These are phyloP conservation scores for Salticus scenicus DNA, from an alignment of 2,888 invertebrate genomes.

Conservation along the genomic window DNA sequence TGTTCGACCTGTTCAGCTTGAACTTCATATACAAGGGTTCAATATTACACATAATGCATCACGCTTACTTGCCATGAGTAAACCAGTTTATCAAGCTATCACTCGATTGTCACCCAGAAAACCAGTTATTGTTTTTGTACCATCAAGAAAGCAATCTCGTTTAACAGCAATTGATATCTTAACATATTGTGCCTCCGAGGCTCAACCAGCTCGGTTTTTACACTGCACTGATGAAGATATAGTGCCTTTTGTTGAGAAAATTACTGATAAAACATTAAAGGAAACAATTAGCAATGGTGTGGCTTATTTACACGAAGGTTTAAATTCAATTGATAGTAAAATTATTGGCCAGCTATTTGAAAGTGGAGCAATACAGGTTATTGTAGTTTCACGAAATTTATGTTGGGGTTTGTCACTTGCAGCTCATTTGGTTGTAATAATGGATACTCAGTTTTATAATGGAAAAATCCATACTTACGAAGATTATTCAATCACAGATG, in stretches of 20 bases:
- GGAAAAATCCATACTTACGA: conserved; percentile 88
- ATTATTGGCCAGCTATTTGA: conserved; percentile 95
- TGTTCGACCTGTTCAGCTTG: conserved; percentile 94
- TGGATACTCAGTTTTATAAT: conserved; percentile 95
- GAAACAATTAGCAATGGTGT: conserved; percentile 96
- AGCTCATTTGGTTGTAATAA: conserved; percentile 95
- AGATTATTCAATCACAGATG: conserved; percentile 97
- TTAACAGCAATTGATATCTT: conserved; percentile 97
- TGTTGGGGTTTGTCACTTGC: conserved; percentile 94
- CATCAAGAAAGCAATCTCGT: conserved; percentile 91
- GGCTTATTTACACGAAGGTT: conserved; percentile 97
- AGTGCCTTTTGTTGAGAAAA: conserved; percentile 89
- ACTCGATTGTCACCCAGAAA: conserved; percentile 87
- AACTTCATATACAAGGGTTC: conserved; percentile 96
- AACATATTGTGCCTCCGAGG: conserved; percentile 93
- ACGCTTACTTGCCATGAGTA: conserved; percentile 96
- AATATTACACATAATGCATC: conserved; percentile 98
- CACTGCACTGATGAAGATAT: conserved; percentile 91
- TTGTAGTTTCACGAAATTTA: conserved; percentile 92
- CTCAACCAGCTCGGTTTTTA: conserved; percentile 89
- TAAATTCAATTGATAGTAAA: conserved; percentile 87
- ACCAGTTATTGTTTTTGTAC: conserved; percentile 93
- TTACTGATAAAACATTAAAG: conserved; percentile 91
- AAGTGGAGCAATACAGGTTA: conserved; percentile 92
- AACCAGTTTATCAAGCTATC: conserved; percentile 96